phyloP scores from a whole-genome alignment of 2,888 invertebrate genomes.

The Amblyteles armatorius region DNA sequence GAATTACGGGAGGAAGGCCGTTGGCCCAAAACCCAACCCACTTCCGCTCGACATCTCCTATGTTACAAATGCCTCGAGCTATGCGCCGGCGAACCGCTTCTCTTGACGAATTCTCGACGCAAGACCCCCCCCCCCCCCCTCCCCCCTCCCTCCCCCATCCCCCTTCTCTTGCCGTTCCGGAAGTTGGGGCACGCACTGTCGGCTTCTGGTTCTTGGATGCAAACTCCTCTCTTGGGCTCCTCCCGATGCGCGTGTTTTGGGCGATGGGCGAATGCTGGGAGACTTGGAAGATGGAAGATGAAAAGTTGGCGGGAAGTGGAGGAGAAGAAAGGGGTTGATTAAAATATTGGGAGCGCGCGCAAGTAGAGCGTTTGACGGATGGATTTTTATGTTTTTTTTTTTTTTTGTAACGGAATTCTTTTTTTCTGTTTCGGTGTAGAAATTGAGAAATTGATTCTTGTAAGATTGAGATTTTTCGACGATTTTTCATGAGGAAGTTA shows the following conservation, averaged over 20 bases:
- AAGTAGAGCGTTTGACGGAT: too few relatives aligned
- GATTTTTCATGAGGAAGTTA: too few relatives aligned
- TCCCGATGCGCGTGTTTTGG: neutral
- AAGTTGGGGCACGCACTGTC: neutral
- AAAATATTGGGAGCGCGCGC: too few relatives aligned
- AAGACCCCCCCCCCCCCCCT: neutral
- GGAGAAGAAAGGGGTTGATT: too few relatives aligned
- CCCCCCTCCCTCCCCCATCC: neutral
- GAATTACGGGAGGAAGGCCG: slow-evolving; percentile 76
- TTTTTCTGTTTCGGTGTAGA: too few relatives aligned
- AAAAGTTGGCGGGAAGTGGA: neutral
- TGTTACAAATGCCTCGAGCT: slow-evolving; percentile 47
- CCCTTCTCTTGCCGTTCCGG: neutral
- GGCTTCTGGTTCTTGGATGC: slow-evolving; percentile 25
- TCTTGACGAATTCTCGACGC: slow-evolving; percentile 14
- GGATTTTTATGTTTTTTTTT: too few relatives aligned
- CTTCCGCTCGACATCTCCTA: slow-evolving; percentile 19
- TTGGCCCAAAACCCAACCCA: slow-evolving; percentile 13
- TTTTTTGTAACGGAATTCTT: too few relatives aligned
- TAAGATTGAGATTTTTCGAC: too few relatives aligned
- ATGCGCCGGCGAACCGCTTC: slow-evolving; percentile 14
- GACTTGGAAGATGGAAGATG: neutral
- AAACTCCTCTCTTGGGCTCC: neutral
- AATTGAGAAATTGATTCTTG: too few relatives aligned
- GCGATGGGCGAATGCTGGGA: too few relatives aligned